Conservation (phyloP, 2,888 invertebrate species). For the Elmis aenea region DNA sequence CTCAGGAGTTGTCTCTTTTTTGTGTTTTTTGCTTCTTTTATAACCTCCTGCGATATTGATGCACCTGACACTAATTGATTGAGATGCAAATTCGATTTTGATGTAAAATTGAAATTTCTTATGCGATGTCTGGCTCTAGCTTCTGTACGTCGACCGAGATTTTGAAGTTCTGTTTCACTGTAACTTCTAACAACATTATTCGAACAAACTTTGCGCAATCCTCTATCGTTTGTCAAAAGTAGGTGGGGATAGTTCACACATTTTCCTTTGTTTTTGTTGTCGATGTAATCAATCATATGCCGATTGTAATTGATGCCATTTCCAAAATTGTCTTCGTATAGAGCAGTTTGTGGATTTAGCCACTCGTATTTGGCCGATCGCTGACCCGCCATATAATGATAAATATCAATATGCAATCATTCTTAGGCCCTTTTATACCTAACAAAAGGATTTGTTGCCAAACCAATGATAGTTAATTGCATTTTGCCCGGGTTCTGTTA, state of each 20-base stretch:
- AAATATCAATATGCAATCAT: slow-evolving; percentile 15
- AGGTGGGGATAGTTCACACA: slow-evolving; percentile 57
- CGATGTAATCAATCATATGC: slow-evolving; percentile 82
- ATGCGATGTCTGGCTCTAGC: slow-evolving; percentile 66
- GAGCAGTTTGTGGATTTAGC: slow-evolving; percentile 57
- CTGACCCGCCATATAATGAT: slow-evolving; percentile 24
- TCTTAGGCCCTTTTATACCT: slow-evolving; percentile 29
- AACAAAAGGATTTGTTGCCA: slow-evolving; percentile 24
- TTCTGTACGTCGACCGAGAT: slow-evolving; percentile 62
- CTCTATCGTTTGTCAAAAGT: slow-evolving; percentile 69
- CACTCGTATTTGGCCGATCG: slow-evolving; percentile 31
- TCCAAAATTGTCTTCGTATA: slow-evolving; percentile 79
- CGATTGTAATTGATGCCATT: slow-evolving; percentile 81
- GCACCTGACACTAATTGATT: slow-evolving; percentile 60
- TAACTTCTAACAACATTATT: slow-evolving; percentile 61
- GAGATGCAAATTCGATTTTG: slow-evolving; percentile 59
- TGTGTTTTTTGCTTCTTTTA: slow-evolving; percentile 49
- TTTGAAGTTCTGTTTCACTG: slow-evolving; percentile 61
- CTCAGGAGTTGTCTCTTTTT: slow-evolving; percentile 48
- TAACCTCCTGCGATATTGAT: slow-evolving; percentile 58
- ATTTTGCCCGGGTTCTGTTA: slow-evolving; percentile 14
- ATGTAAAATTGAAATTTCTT: slow-evolving; percentile 54
- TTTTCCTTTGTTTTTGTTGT: slow-evolving; percentile 55
- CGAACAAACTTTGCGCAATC: slow-evolving; percentile 61
- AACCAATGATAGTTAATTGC: slow-evolving; percentile 28